Percentiles rank a stretch among this genome's conserved stretches.
Evolutionary conservation across 2,888 invertebrate species (phyloP).

Genomic region (Chrysina gloriosa): DNA sequence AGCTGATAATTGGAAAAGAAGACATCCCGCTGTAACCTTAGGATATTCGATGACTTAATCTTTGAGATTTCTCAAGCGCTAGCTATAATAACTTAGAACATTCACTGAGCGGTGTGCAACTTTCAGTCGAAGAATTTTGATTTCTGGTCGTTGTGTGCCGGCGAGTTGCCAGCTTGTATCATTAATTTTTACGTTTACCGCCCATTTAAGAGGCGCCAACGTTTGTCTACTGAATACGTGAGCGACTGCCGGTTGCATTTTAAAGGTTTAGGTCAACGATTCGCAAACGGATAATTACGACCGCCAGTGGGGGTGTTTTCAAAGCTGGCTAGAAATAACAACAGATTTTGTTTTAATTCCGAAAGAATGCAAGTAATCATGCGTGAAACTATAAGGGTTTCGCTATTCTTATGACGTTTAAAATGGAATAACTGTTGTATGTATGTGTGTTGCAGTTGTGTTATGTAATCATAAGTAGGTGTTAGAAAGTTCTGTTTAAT

Average conservation of each 20-base stretch:
- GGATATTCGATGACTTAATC: neutral
- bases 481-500: too few relatives aligned
- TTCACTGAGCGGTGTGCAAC: neutral
- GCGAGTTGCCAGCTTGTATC: constrained; percentile 26
- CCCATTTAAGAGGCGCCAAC: constrained; percentile 28
- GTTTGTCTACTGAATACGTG: constrained; percentile 12
- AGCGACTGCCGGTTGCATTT: constrained; percentile 3
- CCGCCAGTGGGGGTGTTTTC: neutral
- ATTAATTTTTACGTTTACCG: constrained; percentile 31
- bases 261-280: constrained; percentile 25
- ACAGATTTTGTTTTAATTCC: constrained; percentile 18
- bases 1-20: too few relatives aligned
- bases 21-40: neutral
- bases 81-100: neutral
- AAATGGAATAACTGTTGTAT: too few relatives aligned
- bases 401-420: neutral
- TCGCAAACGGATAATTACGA: constrained; percentile 14
- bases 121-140: constrained; percentile 1
- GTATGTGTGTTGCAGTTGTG: too few relatives aligned
- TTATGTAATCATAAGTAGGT: too few relatives aligned
- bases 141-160: neutral
- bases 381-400: neutral
- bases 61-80: neutral
- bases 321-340: neutral
- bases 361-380: neutral